Evolutionary conservation across 2,113 vertebrate species (phyloP).

Genomic region (Polypterus bichir): DNA sequence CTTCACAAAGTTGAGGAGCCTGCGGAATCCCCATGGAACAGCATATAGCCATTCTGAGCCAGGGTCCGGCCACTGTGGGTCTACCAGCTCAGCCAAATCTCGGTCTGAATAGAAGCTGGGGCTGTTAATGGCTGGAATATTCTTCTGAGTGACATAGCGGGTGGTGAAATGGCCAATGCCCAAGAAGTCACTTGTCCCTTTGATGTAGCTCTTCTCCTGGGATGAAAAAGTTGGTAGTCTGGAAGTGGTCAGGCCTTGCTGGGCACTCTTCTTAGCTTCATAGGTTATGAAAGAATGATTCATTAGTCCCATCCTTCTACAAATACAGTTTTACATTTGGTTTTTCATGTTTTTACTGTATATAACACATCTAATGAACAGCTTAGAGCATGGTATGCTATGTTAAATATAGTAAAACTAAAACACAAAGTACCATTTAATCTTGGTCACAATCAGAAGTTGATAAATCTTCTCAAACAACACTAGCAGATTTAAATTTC

Average conservation of each 20-base stretch:
- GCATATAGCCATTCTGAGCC: slow-evolving; percentile 73
- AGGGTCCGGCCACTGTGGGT: slow-evolving; percentile 72
- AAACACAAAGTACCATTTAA: too few relatives aligned
- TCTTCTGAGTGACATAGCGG: slow-evolving; percentile 70
- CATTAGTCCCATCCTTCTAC: too few relatives aligned
- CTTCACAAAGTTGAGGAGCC: slow-evolving; percentile 85
- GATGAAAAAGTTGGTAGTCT: slow-evolving; percentile 70
- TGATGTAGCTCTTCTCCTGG: slow-evolving; percentile 80
- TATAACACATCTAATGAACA: background rate
- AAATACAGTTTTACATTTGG: too few relatives aligned
- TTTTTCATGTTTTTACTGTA: too few relatives aligned
- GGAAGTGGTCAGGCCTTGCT: slow-evolving; percentile 67
- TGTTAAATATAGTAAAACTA: too few relatives aligned
- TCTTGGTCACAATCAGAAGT: too few relatives aligned
- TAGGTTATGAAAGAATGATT: too few relatives aligned
- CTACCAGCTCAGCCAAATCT: slow-evolving; percentile 71
- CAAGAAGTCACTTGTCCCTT: slow-evolving; percentile 79
- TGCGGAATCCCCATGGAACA: slow-evolving; percentile 82
- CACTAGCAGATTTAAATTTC: too few relatives aligned
- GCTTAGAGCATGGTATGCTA: too few relatives aligned
- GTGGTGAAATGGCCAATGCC: slow-evolving; percentile 85
- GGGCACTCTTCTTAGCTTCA: slow-evolving; percentile 68
- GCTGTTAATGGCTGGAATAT: slow-evolving; percentile 38
- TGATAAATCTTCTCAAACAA: too few relatives aligned
- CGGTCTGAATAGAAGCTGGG: slow-evolving; percentile 67